These are phyloP conservation scores for Megaceryle maxima DNA, from an alignment of 2,113 vertebrate species.

Conservation along the genomic window DNA sequence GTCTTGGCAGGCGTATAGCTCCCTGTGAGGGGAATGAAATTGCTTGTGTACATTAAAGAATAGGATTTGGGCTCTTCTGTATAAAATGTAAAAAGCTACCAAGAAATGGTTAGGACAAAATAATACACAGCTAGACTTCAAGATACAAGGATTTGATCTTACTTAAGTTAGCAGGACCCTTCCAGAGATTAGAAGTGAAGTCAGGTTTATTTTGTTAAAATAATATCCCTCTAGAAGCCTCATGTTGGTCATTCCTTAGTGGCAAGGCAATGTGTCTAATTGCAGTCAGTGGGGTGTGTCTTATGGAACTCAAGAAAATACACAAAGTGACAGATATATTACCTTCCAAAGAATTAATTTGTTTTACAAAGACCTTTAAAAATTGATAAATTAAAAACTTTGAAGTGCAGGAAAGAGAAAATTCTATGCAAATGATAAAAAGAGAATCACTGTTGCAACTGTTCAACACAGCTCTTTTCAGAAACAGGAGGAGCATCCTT, in stretches of 20 bases:
- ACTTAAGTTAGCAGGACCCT: background rate
- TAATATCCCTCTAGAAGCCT: background rate
- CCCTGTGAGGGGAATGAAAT: background rate
- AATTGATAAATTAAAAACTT: background rate
- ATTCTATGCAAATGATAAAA: background rate
- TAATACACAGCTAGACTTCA: background rate
- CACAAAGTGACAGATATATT: fast-evolving
- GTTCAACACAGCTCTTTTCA: background rate
- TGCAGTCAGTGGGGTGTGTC: background rate
- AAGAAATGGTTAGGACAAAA: background rate
- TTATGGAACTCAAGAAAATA: background rate
- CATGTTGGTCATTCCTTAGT: background rate
- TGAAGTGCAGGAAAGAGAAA: background rate
- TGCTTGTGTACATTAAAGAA: background rate
- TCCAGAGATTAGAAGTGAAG: background rate
- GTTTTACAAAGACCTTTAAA: background rate
- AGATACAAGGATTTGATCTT: background rate
- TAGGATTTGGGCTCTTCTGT: background rate
- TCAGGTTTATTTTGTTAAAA: background rate
- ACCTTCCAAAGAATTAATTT: background rate
- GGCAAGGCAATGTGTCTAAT: background rate
- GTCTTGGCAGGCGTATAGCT: background rate
- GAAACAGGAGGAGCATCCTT: background rate
- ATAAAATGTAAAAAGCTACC: background rate
- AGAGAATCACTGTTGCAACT: background rate